Evolutionary conservation across 2,113 vertebrate species (phyloP).

Genomic region (Chrysemys picta): DNA sequence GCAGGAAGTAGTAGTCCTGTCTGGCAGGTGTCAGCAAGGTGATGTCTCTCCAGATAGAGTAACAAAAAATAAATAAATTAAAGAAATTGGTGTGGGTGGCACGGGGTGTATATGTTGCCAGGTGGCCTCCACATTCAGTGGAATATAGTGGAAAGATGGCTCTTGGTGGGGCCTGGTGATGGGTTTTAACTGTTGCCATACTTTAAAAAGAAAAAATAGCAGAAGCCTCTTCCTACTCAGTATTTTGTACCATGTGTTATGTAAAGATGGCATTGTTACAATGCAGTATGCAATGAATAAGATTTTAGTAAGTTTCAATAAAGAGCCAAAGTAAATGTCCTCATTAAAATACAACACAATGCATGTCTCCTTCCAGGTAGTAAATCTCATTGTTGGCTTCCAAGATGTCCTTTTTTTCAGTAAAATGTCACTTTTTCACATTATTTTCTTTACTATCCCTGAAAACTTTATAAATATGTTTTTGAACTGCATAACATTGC

Average conservation of each 20-base stretch:
- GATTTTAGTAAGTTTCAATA: not conserved
- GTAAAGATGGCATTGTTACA: not conserved
- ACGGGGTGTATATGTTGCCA: accelerated
- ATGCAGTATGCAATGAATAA: not conserved
- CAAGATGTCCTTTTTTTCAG: not conserved
- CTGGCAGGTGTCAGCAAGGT: accelerated
- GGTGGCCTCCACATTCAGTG: not conserved
- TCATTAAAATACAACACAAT: not conserved
- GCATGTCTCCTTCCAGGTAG: accelerated
- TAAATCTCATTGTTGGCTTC: not conserved
- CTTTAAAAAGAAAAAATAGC: not conserved
- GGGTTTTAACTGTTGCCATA: not conserved
- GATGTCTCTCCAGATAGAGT: not conserved
- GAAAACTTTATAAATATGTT: not conserved
- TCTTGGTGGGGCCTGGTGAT: not conserved
- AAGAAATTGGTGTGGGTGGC: accelerated
- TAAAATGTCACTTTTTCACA: accelerated
- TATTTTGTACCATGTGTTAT: not conserved
- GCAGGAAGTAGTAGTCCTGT: not conserved
- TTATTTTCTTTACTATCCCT: not conserved
- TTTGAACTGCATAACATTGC: accelerated
- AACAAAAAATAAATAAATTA: not conserved
- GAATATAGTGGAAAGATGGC: not conserved
- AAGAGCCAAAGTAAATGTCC: not conserved
- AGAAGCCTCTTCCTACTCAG: not conserved